Base-by-base conservation (phyloP, 2,888 invertebrate species). In the Steinernema hermaphroditum region DNA sequence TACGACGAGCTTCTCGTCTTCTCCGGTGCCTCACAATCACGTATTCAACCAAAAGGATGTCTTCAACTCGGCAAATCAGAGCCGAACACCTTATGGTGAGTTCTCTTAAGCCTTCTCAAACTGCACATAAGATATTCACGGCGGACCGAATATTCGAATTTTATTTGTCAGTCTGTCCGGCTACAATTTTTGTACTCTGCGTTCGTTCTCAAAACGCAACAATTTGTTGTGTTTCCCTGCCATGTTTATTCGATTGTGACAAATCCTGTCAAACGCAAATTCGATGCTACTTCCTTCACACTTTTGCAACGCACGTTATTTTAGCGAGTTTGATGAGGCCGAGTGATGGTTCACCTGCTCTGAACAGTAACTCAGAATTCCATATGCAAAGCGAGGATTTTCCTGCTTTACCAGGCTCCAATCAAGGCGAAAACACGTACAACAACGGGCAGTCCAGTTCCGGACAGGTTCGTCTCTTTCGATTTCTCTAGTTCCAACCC, bases 331-430 rank as follows among this genome's bases (percentile, higher is more conserved):
- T 85, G 74, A 84, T 84, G 81, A 78, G 83, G 72, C 73, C 57
- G 68, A 79, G 77, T 69, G 76, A 71, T 24, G 70, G 54, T 43
- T 54, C 69, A 19, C 54, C 43, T 27, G 69, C 77, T 72, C 70
- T 70, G 68, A 73, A 78, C 75, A 77, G 74, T 70, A 78, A 78
- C 75, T 72, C 77, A 72, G 86, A 85, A 75, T 86, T 86, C 75
- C 81, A 94, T 87, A 98, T 98, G 92, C 96, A 96, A 86, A 94
- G 93, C 85, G 97, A 98, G 90, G 98, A 98, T 90, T 98, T 98
- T 89, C 98, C 98, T 84, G 98, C 98, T 88, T 90, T 98, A 87
- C 98, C 97, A 80, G 97, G 97, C 85, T 76, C 80, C 54, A 50
- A 27, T 24, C 43, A 14, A 43, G 12, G 22, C 16, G 46, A 46